Conservation (phyloP, 2,888 invertebrate species). For the Tethea ocularis region DNA sequence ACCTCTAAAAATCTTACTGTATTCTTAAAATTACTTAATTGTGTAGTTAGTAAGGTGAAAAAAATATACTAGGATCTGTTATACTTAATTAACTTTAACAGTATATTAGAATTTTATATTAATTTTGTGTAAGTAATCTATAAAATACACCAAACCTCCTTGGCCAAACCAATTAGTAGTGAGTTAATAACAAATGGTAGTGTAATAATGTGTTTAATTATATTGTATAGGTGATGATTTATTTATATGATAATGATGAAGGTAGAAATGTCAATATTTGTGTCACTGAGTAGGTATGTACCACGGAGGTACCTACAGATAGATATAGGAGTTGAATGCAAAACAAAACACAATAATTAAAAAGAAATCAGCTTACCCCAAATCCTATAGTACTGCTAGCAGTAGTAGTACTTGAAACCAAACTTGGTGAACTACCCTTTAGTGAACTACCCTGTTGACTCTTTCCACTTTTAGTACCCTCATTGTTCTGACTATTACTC, state of each 20-base stretch:
- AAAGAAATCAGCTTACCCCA: slow-evolving; percentile 61
- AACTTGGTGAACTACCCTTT: slow-evolving; percentile 74
- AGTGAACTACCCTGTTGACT: slow-evolving; percentile 56
- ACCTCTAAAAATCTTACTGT: too few relatives aligned
- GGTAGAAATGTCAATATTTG: background rate
- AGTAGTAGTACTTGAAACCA: slow-evolving; percentile 61
- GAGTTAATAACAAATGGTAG: slow-evolving; percentile 13
- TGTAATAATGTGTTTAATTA: background rate
- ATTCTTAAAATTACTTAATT: too few relatives aligned
- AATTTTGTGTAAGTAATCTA: too few relatives aligned
- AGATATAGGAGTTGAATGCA: too few relatives aligned
- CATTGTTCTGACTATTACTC: slow-evolving; percentile 68
- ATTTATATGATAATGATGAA: background rate
- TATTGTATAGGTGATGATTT: background rate
- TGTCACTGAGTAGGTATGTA: background rate
- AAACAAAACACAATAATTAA: background rate
- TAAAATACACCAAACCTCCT: too few relatives aligned
- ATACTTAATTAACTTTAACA: too few relatives aligned
- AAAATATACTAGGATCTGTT: too few relatives aligned
- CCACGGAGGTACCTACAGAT: background rate
- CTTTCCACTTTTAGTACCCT: slow-evolving; percentile 61
- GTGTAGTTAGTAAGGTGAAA: too few relatives aligned
- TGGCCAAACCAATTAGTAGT: too few relatives aligned
- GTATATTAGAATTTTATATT: too few relatives aligned
- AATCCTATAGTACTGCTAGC: slow-evolving; percentile 75